phyloP scores from a whole-genome alignment of 2,113 vertebrate species.

The Bujurquina vittata region DNA sequence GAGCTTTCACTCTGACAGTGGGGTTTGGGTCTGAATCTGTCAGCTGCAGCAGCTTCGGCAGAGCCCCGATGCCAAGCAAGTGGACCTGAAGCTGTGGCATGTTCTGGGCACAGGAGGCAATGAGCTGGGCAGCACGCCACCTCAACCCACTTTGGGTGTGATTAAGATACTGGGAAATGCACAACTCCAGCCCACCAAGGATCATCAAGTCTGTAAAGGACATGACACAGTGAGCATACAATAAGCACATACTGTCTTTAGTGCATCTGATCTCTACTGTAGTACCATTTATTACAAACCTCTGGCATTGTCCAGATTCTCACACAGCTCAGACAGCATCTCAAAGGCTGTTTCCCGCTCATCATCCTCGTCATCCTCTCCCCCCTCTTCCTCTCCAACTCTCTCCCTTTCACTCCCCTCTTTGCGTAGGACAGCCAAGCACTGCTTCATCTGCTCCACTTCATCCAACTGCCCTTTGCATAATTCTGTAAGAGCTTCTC shows the following conservation, averaged over 20 bases:
- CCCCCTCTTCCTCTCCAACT: constrained; percentile 49
- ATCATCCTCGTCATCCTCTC: constrained; percentile 73
- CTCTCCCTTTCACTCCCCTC: constrained; percentile 21
- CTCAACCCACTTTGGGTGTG: constrained; percentile 81
- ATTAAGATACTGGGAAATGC: constrained; percentile 82
- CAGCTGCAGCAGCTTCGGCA: constrained; percentile 85
- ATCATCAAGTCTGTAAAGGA: constrained; percentile 86
- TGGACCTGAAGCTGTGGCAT: constrained; percentile 88
- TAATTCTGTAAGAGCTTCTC: constrained; percentile 84
- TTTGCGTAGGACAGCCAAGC: constrained; percentile 77
- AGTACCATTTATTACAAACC: constrained; percentile 70
- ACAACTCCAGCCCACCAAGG: constrained; percentile 87
- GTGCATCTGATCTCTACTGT: not conserved
- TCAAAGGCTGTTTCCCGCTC: constrained; percentile 84
- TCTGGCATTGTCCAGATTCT: constrained; percentile 92
- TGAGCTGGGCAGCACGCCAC: constrained; percentile 87
- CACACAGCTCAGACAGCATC: constrained; percentile 87
- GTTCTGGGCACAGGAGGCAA: constrained; percentile 90
- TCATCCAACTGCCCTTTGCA: constrained; percentile 87
- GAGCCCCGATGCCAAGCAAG: constrained; percentile 80
- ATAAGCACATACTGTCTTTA: not conserved
- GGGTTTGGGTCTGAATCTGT: constrained; percentile 84
- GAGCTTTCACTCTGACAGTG: constrained; percentile 86
- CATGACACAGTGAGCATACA: not conserved
- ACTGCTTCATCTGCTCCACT: constrained; percentile 89